Conservation (phyloP, 2,888 invertebrate genomes). For the Myathropa florea region DNA sequence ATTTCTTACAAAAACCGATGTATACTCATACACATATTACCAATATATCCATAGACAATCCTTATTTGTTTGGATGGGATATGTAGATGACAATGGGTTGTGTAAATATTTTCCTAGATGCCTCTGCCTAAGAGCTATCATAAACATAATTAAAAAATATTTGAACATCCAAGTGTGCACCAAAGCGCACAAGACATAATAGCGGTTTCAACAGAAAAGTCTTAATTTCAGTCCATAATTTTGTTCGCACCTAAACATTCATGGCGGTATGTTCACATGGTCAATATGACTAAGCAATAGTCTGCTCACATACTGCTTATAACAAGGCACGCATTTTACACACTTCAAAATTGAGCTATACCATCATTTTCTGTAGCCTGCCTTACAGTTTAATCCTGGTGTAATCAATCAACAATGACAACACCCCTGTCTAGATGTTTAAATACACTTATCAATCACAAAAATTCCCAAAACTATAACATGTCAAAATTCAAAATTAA, state of each 20-base stretch:
- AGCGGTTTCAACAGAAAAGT: too few species aligned
- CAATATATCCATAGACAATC: too few species aligned
- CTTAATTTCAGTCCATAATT: too few species aligned
- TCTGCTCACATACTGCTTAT: background rate
- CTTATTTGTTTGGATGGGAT: too few species aligned
- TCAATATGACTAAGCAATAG: background rate
- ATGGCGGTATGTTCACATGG: background rate
- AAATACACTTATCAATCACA: constrained; percentile 63
- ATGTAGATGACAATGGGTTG: too few species aligned
- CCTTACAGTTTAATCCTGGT: background rate
- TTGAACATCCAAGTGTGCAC: too few species aligned
- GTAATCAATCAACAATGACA: constrained; percentile 54
- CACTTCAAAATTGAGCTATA: background rate
- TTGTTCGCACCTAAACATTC: background rate
- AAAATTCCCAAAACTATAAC: constrained; percentile 47
- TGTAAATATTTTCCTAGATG: too few species aligned
- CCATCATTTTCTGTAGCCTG: background rate
- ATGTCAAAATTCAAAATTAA: constrained; percentile 69
- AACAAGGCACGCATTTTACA: background rate
- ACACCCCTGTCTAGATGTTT: constrained; percentile 25
- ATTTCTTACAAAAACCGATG: too few species aligned
- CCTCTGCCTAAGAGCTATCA: too few species aligned
- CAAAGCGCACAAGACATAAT: too few species aligned
- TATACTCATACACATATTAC: too few species aligned
- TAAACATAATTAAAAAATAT: too few species aligned